phyloP scores from a whole-genome alignment of 2,113 vertebrate genomes.

The Dasyprocta punctata region DNA sequence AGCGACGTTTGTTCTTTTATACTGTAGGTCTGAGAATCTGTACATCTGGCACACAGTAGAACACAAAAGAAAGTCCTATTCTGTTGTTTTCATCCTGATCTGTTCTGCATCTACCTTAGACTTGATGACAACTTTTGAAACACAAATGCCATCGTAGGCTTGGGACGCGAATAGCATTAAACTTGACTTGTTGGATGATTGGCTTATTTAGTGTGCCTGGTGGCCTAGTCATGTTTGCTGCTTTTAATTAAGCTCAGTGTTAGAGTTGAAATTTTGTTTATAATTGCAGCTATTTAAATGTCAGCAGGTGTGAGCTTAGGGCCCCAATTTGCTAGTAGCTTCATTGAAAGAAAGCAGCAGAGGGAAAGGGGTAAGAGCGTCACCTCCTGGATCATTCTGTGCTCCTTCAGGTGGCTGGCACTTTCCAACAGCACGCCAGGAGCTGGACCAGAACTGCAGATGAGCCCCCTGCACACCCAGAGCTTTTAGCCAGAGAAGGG shows the following conservation, averaged over 20 bases:
- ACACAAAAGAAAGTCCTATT: not conserved
- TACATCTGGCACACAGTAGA: not conserved
- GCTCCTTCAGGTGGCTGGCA: not conserved
- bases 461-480: not conserved
- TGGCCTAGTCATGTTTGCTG: constrained; percentile 65
- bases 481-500: not conserved
- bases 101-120: not conserved
- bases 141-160: not conserved
- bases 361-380: not conserved
- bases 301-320: constrained; percentile 72
- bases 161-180: not conserved
- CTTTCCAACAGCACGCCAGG: not conserved
- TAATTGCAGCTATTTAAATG: constrained; percentile 69
- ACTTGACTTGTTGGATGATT: not conserved
- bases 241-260: constrained; percentile 71
- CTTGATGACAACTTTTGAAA: not conserved
- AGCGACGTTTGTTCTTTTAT: not conserved
- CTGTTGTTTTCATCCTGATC: not conserved
- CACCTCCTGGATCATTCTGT: not conserved
- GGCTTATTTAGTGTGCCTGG: not conserved
- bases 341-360: constrained; percentile 63
- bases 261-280: constrained; percentile 54
- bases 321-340: constrained; percentile 47
- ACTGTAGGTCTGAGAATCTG: not conserved
- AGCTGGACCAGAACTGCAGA: not conserved